Evolutionary conservation across 2,113 vertebrate genomes (phyloP), one percentile per base, ranked within the genome.

Genomic region (Gymnarchus niloticus): DNA sequence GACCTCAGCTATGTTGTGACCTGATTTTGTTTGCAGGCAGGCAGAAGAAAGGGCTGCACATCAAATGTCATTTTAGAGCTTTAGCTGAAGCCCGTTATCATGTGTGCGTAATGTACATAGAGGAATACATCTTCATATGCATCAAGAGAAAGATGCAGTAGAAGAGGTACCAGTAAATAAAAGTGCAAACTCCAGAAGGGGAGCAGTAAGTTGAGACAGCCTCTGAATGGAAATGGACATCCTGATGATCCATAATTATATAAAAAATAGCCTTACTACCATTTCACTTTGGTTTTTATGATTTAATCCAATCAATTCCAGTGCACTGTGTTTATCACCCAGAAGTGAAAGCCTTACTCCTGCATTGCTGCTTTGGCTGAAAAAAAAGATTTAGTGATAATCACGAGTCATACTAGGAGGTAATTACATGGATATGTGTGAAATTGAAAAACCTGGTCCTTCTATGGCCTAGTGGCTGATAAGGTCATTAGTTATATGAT

Each of bases 401-500:
- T 94, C 91, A 92, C 87, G 89, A 91, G 92, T 91, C 92, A 93
- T 93, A 92, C 91, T 89, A 91, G 91, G 90, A 93, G 91, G 91
- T 93, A 94, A 93, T 94, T 93, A 92, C 92, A 92, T 91, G 92
- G 92, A 93, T 92, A 93, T 93, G 95, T 96, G 95, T 94, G 95
- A 96, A 97, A 97, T 94, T 94, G 94, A 95, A 95, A 96, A 96
- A 95, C 95, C 96, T 95, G 95, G 94, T 97, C 93, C 95, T 89
- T 91, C 90, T 94, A 95, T 96, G 95, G 95, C 95, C 95, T 97
- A 97, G 97, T 98, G 96, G 95, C 95, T 95, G 95, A 96, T 96
- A 96, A 92, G 95, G 96, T 97, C 96, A 96, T 99, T 99, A 98
- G 96, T 96, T 97, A 96, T 96, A 95, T 95, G 96, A 96, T 95